phyloP scores from a whole-genome alignment of 2,797 vertebrate genomes.

The Adelosebastes latens region DNA sequence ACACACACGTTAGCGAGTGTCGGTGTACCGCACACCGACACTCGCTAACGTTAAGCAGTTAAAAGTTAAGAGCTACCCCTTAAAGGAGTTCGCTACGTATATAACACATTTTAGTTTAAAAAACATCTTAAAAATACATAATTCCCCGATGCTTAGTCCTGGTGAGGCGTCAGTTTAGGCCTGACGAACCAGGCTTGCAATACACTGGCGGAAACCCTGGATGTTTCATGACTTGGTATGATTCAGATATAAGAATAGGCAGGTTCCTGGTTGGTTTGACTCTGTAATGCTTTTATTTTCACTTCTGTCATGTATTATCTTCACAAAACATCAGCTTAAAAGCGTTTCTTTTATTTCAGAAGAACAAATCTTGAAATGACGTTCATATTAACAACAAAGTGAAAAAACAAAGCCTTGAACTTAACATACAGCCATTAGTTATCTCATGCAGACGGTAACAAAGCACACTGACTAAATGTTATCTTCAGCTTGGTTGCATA shows the following conservation, averaged over 20 bases:
- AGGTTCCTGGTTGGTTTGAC: background rate
- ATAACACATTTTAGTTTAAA: too few species aligned
- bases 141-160: too few species aligned
- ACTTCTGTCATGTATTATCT: background rate
- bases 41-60: too few species aligned
- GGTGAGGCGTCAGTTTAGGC: rapidly evolving
- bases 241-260: background rate
- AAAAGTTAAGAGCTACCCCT: too few species aligned
- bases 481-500: constrained; percentile 46
- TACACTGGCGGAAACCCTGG: background rate
- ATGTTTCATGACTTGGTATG: background rate
- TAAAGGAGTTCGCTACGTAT: rapidly evolving
- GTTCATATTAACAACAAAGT: constrained; percentile 4
- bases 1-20: too few species aligned
- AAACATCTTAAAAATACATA: too few species aligned
- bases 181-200: too few species aligned
- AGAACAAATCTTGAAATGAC: background rate
- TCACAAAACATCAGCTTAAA: background rate
- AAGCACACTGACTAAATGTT: constrained; percentile 6
- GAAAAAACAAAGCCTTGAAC: background rate
- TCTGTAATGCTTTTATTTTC: constrained; percentile 7
- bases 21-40: too few species aligned
- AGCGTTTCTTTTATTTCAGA: background rate
- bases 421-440: background rate
- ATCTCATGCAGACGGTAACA: background rate